Evolutionary conservation across 2,113 vertebrate genomes (phyloP).

Genomic region (Chionis minor): DNA sequence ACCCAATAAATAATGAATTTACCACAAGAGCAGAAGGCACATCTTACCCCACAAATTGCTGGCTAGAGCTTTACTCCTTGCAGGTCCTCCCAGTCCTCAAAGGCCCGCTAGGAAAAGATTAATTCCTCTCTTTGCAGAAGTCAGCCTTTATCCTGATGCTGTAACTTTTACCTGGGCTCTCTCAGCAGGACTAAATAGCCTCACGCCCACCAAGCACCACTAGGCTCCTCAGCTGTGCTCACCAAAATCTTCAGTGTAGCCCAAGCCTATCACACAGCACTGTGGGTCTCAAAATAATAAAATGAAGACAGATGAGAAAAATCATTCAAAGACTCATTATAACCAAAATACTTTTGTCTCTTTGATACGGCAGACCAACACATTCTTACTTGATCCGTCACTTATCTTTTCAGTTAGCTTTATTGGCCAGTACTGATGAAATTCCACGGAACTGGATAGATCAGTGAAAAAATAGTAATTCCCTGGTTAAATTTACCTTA

Average conservation of each 20-base stretch:
- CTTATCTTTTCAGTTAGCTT: not conserved
- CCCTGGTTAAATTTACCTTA: not conserved
- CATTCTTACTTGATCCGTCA: not conserved
- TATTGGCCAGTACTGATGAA: not conserved
- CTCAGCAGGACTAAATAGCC: not conserved
- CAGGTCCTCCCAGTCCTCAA: not conserved
- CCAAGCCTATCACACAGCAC: not conserved
- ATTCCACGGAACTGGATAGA: not conserved
- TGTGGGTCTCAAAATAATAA: not conserved
- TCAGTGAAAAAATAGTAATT: not conserved
- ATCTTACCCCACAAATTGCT: not conserved
- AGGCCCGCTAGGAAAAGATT: not conserved
- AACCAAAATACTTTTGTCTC: not conserved
- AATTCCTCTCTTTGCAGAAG: not conserved
- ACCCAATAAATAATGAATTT: not conserved
- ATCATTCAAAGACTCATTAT: not conserved
- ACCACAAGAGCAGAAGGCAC: not conserved
- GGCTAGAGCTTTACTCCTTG: not conserved
- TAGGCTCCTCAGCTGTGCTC: not conserved
- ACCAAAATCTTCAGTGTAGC: not conserved
- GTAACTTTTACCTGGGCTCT: not conserved
- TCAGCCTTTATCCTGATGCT: not conserved
- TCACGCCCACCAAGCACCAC: not conserved
- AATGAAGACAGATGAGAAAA: not conserved
- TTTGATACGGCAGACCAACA: not conserved